Conservation (phyloP, 2,113 vertebrate genomes). For the Ursus arctos region DNA sequence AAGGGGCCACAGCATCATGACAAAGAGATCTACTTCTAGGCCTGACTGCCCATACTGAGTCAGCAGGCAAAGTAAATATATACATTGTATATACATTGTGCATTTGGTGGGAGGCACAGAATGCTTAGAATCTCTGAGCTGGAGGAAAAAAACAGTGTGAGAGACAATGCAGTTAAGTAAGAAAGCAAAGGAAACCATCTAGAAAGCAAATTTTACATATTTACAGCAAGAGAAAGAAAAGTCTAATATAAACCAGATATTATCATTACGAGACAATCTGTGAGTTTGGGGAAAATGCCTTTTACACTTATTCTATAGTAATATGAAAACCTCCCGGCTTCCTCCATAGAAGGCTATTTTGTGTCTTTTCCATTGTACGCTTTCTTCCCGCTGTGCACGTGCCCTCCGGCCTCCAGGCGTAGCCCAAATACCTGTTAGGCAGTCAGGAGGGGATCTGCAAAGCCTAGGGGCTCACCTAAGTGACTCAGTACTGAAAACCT, state of each 20-base stretch:
- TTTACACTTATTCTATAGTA: background rate
- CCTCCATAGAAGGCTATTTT: too few species aligned
- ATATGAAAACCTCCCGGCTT: background rate
- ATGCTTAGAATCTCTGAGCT: background rate
- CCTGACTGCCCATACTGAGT: background rate
- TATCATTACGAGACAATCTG: background rate
- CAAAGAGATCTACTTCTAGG: too few species aligned
- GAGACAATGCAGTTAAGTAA: background rate
- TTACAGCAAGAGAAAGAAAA: background rate
- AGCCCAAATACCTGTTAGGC: too few species aligned
- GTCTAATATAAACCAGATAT: background rate
- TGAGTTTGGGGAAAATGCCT: background rate
- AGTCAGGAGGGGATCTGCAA: background rate
- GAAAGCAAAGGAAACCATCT: background rate
- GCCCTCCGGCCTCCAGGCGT: fast-evolving
- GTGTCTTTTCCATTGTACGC: fast-evolving
- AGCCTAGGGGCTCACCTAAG: too few species aligned
- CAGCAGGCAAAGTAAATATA: background rate
- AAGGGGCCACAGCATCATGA: fast-evolving
- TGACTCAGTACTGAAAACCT: background rate
- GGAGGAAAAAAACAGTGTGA: too few species aligned
- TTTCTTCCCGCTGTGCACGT: fast-evolving
- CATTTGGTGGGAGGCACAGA: too few species aligned
- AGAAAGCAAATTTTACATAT: background rate
- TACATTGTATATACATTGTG: background rate